Conservation (phyloP, 2,113 vertebrate species). For the Pipra filicauda region DNA sequence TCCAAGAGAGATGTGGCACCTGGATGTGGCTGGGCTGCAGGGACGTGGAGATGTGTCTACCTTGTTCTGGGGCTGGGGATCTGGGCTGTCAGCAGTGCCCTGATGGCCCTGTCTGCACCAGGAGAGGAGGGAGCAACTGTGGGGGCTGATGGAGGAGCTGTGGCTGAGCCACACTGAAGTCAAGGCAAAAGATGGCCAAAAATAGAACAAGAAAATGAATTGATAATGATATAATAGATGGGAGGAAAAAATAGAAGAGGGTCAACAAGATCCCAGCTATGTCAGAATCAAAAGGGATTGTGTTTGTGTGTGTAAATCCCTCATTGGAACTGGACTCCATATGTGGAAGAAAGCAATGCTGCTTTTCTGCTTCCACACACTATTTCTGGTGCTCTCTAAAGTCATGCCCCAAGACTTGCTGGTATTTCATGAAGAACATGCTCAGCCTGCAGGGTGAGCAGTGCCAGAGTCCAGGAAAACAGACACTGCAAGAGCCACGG, state of each 20-base stretch:
- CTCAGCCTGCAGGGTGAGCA: background rate
- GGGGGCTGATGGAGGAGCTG: background rate
- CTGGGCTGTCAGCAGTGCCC: background rate
- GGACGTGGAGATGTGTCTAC: accelerated
- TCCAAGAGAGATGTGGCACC: background rate
- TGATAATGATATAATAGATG: background rate
- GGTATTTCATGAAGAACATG: background rate
- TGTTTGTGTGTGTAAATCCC: background rate
- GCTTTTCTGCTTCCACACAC: background rate
- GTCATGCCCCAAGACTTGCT: background rate
- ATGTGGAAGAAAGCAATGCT: background rate
- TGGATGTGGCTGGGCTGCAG: background rate
- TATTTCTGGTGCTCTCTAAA: conserved; percentile 27
- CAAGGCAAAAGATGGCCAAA: background rate
- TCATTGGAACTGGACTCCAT: background rate
- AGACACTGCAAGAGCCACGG: background rate
- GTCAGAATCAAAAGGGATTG: background rate
- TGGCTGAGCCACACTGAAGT: background rate
- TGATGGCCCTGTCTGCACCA: accelerated
- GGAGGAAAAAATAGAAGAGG: background rate
- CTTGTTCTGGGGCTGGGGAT: background rate
- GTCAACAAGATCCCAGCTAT: background rate
- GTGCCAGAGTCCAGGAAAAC: background rate
- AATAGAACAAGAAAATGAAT: background rate
- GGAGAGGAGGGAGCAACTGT: accelerated